Evolutionary conservation across 2,113 vertebrate genomes (phyloP), one percentile per base, ranked within the genome.

Genomic region (Notothenia rossii): DNA sequence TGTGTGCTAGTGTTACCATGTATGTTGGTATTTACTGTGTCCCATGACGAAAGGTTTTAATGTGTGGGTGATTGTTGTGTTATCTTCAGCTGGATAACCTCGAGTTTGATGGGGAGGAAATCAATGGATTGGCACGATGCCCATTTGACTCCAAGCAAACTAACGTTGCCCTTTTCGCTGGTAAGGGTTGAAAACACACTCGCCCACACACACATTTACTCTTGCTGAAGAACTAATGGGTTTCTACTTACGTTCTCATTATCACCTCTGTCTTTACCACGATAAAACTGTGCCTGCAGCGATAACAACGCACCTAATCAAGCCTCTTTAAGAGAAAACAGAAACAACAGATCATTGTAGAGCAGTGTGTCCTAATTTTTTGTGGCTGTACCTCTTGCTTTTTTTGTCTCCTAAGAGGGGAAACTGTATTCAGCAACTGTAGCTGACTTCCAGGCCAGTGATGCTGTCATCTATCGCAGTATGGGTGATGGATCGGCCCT

Each of bases 111-210:
- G 98, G 98, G 67, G 98, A 99, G 91, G 98, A 99, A 96, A 99
- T 99, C 92, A 99, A 97, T 86, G 98, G 98, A 74, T 94, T 99
- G 96, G 98, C 98, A 84, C 96, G 98, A 62, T 99, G 98, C 96
- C 98, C 98, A 2, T 99, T 99, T 93, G 98, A 99, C 95, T 96
- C 98, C 94, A 98, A 95, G 95, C 98, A 99, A 96, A 99, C 98
- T 95, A 99, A 99, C 20, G 98, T 99, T 81, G 98, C 98, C 89
- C 97, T 99, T 75, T 99, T 99, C 91, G 98, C 98, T 88, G 98
- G 98, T 99, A 96, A 94, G 96, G 87, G 89, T 94, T 88, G 88
- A 85, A 77, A 65, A 33, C 75, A 68, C 75, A 56, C 40, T 48
- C 60, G 3, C 91, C 60, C 72, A 80, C 84, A 10, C 78, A 50